Percentiles rank a stretch among this genome's conserved stretches.
phyloP scores from a whole-genome alignment of 2,888 invertebrate genomes.

The Nymphalis c-album region DNA sequence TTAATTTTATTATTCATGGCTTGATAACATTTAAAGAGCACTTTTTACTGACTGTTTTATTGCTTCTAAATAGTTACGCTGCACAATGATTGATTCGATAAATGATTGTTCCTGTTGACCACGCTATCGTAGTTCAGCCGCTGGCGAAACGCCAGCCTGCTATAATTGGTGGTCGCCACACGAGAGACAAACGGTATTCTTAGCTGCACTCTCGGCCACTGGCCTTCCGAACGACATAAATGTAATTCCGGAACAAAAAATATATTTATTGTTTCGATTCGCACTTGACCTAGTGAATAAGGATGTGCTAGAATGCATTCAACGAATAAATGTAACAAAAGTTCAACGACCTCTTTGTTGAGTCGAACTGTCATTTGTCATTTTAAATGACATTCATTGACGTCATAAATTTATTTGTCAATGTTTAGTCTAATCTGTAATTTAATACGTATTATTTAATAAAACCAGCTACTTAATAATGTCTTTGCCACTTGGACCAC shows the following conservation, averaged over 20 bases:
- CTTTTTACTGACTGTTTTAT: constrained; percentile 19
- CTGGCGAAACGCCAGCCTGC: constrained; percentile 90
- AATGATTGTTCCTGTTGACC: constrained; percentile 67
- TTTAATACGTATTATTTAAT: not conserved
- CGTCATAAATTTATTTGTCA: not conserved
- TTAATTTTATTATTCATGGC: constrained; percentile 6
- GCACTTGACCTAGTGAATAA: constrained; percentile 76
- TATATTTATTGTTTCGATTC: constrained; percentile 54
- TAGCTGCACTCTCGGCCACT: constrained; percentile 80
- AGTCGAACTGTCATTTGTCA: not conserved
- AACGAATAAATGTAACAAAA: constrained; percentile 42
- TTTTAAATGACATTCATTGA: not conserved
- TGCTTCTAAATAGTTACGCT: constrained; percentile 25
- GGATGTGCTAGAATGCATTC: constrained; percentile 46
- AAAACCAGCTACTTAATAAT: constrained; percentile 38
- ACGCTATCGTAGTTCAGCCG: constrained; percentile 64
- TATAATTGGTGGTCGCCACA: constrained; percentile 92
- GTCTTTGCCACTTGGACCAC: constrained; percentile 61
- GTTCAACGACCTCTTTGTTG: constrained; percentile 53
- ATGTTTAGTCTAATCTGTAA: not conserved
- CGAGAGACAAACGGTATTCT: constrained; percentile 84
- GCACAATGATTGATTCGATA: constrained; percentile 68
- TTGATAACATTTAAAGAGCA: constrained; percentile 10
- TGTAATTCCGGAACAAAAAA: constrained; percentile 59
- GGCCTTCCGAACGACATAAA: constrained; percentile 64